These are phyloP conservation scores for Dufourea novaeangliae DNA, from an alignment of 1,140 invertebrate species.

Conservation along the genomic window DNA sequence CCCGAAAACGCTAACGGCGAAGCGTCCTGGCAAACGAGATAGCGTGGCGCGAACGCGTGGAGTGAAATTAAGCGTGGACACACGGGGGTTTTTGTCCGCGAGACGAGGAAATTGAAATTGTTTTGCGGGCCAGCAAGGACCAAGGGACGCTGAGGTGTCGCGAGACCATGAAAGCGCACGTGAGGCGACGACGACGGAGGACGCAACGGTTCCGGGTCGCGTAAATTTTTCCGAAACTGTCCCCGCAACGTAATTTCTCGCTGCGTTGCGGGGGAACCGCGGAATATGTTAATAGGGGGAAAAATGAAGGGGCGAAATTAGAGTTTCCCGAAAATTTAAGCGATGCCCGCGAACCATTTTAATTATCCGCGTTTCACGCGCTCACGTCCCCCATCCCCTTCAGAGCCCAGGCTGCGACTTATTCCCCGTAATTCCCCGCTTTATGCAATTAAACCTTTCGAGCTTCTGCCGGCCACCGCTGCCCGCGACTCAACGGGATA, in stretches of 20 bases:
- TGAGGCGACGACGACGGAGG: not conserved
- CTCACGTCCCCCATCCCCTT: too few relatives aligned
- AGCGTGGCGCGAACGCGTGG: not conserved
- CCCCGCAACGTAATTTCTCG: not conserved
- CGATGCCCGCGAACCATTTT: slow-evolving; percentile 1
- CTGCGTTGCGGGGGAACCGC: slow-evolving; percentile 5
- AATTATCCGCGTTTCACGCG: slow-evolving; percentile 37
- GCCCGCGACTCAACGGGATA: slow-evolving; percentile 40
- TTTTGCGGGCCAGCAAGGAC: not conserved
- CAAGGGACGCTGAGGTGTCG: too few relatives aligned
- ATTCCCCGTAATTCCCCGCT: slow-evolving; percentile 28
- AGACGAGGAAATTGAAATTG: slow-evolving; percentile 39
- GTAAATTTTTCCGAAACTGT: slow-evolving; percentile 25
- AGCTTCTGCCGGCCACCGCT: not conserved
- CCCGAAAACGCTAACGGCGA: not conserved
- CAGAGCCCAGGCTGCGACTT: not conserved
- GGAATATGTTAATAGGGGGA: slow-evolving; percentile 43
- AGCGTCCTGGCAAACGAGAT: not conserved
- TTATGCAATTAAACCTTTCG: slow-evolving; percentile 33
- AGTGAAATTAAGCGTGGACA: slow-evolving; percentile 44
- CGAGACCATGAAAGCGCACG: too few relatives aligned
- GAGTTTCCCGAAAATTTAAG: slow-evolving; percentile 42
- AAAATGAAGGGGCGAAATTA: slow-evolving; percentile 30
- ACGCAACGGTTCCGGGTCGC: too few relatives aligned
- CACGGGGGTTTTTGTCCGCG: slow-evolving; percentile 27